Percentiles rank a stretch among this genome's conserved stretches.
These are phyloP conservation scores for Saccostrea cuccullata DNA, from an alignment of 1,140 invertebrate genomes.

Conservation along the genomic window DNA sequence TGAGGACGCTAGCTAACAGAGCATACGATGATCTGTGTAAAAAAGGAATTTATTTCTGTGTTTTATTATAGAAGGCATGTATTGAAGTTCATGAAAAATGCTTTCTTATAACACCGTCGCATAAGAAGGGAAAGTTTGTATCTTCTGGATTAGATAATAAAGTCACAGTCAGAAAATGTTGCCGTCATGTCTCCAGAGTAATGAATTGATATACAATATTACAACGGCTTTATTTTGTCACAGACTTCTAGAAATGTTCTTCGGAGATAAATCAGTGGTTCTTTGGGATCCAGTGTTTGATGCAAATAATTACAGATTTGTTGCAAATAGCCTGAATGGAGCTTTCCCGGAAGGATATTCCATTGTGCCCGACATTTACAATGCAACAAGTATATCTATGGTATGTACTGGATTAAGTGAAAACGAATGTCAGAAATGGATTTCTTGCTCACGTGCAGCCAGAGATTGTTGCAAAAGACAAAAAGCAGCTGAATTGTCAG, in stretches of 20 bases:
- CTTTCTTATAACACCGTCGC: no score
- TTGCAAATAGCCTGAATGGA: neutral
- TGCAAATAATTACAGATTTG: neutral
- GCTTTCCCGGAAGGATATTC: neutral
- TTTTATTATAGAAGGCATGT: no score
- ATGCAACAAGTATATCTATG: neutral
- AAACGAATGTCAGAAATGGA: neutral
- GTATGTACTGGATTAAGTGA: neutral
- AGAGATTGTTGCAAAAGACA: neutral
- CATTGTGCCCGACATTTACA: neutral
- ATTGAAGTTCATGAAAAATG: no score
- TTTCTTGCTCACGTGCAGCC: neutral
- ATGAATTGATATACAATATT: neutral
- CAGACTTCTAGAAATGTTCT: neutral
- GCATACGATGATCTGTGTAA: no score
- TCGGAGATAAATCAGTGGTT: neutral
- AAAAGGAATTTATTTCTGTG: no score
- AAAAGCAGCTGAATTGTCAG: neutral
- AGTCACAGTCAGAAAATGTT: neutral
- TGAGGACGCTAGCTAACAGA: no score
- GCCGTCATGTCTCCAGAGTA: neutral
- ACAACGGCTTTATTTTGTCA: neutral
- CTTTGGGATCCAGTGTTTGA: neutral
- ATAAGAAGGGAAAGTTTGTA: neutral
- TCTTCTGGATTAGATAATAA: neutral